These are phyloP conservation scores for Microcebus ravelobensis DNA, from an alignment of 2,113 vertebrate genomes.

Conservation along the genomic window DNA sequence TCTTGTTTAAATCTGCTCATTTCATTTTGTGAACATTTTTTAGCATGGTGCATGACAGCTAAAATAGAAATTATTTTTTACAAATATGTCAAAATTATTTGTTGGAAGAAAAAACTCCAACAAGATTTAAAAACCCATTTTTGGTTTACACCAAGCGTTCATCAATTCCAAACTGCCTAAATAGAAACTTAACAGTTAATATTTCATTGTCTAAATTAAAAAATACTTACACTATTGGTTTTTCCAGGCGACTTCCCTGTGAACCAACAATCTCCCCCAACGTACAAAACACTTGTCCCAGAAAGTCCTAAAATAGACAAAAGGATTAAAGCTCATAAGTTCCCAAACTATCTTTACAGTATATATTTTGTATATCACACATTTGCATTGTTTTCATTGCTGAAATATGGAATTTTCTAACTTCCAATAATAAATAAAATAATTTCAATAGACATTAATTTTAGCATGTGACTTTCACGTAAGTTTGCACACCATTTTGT, in stretches of 20 bases:
- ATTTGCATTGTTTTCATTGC: background rate
- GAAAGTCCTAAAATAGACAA: constrained; percentile 92
- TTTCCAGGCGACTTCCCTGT: constrained; percentile 94
- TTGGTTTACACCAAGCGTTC: background rate
- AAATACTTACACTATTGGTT: constrained; percentile 93
- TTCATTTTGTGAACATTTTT: constrained; percentile 8
- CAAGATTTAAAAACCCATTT: background rate
- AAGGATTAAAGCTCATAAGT: constrained; percentile 55
- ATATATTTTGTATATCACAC: background rate
- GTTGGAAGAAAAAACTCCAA: background rate
- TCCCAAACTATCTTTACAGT: background rate
- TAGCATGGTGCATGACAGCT: background rate
- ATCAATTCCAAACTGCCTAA: background rate
- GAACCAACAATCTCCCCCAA: constrained; percentile 98
- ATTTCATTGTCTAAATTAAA: constrained; percentile 53
- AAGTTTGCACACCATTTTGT: background rate
- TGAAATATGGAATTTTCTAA: background rate
- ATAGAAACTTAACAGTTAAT: constrained; percentile 1
- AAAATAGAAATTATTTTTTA: constrained; percentile 22
- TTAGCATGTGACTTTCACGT: background rate
- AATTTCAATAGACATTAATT: background rate
- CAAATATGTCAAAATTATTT: background rate
- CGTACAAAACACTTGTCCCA: constrained; percentile 96
- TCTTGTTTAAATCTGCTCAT: background rate
- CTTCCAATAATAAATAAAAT: background rate